These are phyloP conservation scores for Sigmodon hispidus DNA, from an alignment of 2,113 vertebrate genomes.

Conservation along the genomic window DNA sequence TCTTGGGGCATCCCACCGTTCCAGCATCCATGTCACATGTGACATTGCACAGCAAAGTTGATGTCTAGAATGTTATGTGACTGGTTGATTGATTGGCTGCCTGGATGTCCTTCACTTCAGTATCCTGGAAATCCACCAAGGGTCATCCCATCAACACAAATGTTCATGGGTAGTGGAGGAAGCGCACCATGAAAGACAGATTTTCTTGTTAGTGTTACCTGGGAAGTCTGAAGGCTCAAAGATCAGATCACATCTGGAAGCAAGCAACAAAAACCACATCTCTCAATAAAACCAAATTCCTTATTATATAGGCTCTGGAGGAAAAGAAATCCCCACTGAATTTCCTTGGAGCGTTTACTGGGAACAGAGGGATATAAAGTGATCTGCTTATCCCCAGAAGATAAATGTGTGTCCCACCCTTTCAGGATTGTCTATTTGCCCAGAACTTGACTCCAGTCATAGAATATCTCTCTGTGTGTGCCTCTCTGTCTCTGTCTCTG, in stretches of 20 bases:
- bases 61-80: neutral
- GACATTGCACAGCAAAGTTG: neutral
- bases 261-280: neutral
- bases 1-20: neutral
- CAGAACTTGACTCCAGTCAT: neutral
- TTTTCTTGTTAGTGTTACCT: neutral
- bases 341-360: neutral
- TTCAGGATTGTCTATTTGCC: neutral
- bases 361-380: neutral
- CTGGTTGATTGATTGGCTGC: neutral
- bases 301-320: neutral
- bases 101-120: neutral
- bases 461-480: no score
- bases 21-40: fast-evolving
- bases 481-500: no score
- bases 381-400: no score
- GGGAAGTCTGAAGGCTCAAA: neutral
- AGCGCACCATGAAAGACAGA: neutral
- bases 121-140: no score
- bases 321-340: neutral
- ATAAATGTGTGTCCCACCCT: neutral
- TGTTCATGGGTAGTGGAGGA: neutral
- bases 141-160: neutral
- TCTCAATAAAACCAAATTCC: neutral
- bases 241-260: neutral